These are phyloP conservation scores for Oreocharis arfaki DNA, from an alignment of 2,113 vertebrate genomes.

Conservation along the genomic window DNA sequence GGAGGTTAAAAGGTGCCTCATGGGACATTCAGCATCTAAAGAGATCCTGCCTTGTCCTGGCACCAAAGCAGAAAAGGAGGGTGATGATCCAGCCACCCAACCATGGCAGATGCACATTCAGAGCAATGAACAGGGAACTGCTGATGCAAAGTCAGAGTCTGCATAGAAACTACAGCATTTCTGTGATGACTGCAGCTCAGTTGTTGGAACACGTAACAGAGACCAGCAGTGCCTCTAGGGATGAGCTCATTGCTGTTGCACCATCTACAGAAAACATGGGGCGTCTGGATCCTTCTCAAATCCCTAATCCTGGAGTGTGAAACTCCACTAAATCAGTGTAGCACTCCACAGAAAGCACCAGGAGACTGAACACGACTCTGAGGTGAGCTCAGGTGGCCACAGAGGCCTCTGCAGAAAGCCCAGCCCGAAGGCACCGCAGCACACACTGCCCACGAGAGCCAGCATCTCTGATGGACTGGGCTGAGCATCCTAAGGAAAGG, in stretches of 20 bases:
- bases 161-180: not conserved
- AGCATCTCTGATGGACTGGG: too few species aligned
- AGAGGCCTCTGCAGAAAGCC: not conserved
- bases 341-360: not conserved
- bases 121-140: not conserved
- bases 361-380: not conserved
- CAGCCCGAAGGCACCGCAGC: not conserved
- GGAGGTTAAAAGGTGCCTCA: not conserved
- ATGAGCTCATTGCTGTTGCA: not conserved
- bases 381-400: not conserved
- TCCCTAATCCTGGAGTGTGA: not conserved
- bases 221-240: not conserved
- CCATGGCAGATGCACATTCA: not conserved
- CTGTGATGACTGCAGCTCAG: not conserved
- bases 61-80: not conserved
- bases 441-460: fast-evolving
- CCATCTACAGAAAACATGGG: not conserved
- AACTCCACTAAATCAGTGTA: not conserved
- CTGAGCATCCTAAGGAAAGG: not conserved
- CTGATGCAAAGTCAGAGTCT: not conserved
- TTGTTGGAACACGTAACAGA: not conserved
- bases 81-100: not conserved
- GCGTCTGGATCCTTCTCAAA: not conserved
- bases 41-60: not conserved
- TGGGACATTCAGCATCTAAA: not conserved